Evolutionary conservation across 2,113 vertebrate genomes (phyloP).

Genomic region (Cyanoderma ruficeps): DNA sequence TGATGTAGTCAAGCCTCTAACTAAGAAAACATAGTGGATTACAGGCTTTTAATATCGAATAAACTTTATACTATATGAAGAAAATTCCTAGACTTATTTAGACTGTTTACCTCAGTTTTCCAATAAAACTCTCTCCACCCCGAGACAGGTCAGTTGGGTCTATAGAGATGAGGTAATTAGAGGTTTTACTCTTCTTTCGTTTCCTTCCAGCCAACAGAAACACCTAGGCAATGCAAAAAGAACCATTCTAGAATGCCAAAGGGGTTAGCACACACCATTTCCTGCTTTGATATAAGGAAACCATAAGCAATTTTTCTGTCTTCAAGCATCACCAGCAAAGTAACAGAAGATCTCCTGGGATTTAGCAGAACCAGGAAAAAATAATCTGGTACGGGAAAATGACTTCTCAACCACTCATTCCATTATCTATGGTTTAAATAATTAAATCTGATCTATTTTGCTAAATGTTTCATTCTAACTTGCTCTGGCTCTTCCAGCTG

Average conservation of each 20-base stretch:
- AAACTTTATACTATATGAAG: neutral
- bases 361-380: neutral
- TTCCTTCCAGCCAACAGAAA: slow-evolving; percentile 97
- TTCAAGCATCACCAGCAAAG: neutral
- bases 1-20: neutral
- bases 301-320: neutral
- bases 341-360: neutral
- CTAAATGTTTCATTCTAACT: slow-evolving; percentile 50
- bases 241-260: neutral
- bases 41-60: neutral
- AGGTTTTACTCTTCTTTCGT: slow-evolving; percentile 99
- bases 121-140: slow-evolving; percentile 97
- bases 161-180: slow-evolving; percentile 99
- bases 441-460: slow-evolving; percentile 33
- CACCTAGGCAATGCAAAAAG: slow-evolving; percentile 77
- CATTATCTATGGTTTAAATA: slow-evolving; percentile 57
- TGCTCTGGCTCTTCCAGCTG: neutral
- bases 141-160: slow-evolving; percentile 97
- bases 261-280: neutral
- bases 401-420: neutral
- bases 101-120: slow-evolving; percentile 89
- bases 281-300: neutral
- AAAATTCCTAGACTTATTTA: neutral
- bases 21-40: neutral
- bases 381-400: neutral